Percentiles rank a stretch among this genome's conserved stretches.
These are phyloP conservation scores for Dicyrtoma fusca DNA, from an alignment of 2,888 invertebrate genomes.

Conservation along the genomic window DNA sequence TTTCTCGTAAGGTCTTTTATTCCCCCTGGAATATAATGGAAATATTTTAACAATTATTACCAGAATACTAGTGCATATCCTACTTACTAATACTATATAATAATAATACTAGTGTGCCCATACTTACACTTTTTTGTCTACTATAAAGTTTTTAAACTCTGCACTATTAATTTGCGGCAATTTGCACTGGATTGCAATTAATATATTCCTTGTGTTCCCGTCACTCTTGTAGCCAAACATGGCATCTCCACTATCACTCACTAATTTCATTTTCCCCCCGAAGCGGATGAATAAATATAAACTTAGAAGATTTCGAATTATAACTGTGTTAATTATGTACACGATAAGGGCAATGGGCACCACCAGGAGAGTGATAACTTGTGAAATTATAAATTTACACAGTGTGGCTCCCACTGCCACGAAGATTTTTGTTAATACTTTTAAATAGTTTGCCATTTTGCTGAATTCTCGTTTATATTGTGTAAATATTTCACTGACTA, in stretches of 20 bases:
- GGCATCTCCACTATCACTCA: constrained; percentile 33
- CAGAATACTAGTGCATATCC: no score
- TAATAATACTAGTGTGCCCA: no score
- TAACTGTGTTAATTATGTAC: constrained; percentile 14
- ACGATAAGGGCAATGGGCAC: not conserved
- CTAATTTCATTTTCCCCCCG: constrained; percentile 26
- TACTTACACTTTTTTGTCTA: constrained; percentile 15
- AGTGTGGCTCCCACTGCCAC: not conserved
- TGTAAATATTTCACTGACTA: not conserved
- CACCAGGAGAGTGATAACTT: not conserved
- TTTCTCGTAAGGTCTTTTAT: constrained; percentile 30
- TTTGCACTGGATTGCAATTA: constrained; percentile 18
- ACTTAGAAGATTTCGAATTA: constrained; percentile 2
- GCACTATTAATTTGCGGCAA: not conserved
- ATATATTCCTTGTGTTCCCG: constrained; percentile 30
- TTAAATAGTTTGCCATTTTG: constrained; percentile 2
- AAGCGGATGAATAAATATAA: constrained; percentile 27
- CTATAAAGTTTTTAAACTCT: not conserved
- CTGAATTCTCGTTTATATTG: not conserved
- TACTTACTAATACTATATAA: no score
- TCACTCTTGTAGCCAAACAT: constrained; percentile 34
- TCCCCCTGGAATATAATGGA: constrained; percentile 3
- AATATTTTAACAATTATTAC: no score
- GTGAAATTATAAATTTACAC: constrained; percentile 12
- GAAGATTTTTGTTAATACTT: not conserved